A percentile compares a stretch with the other conserved stretches of the same genome.
These are phyloP conservation scores for Megaceryle torquata DNA, from an alignment of 2,113 vertebrate species.

Conservation along the genomic window DNA sequence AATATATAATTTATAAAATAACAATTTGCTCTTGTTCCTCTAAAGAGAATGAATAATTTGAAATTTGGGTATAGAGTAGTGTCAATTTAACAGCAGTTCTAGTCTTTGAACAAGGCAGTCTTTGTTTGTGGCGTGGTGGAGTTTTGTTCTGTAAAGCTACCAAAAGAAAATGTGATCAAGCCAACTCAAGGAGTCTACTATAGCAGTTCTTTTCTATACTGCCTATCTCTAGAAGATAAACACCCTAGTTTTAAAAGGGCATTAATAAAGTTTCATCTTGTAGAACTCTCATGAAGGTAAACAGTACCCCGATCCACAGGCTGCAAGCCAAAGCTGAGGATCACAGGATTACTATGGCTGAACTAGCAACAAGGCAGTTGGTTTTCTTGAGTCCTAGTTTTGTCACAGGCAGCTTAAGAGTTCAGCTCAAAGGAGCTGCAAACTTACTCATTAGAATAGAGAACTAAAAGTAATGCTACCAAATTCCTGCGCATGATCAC, in stretches of 20 bases:
- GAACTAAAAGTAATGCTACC: background rate
- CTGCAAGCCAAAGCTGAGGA: background rate
- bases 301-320: background rate
- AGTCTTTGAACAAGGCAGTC: background rate
- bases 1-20: no score
- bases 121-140: background rate
- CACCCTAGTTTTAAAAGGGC: slow-evolving; percentile 1
- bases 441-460: background rate
- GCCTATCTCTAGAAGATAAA: background rate
- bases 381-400: background rate
- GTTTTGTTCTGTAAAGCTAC: no score
- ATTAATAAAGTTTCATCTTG: slow-evolving; percentile 10
- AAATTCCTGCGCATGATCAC: background rate
- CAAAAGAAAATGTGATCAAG: background rate
- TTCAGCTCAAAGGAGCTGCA: background rate
- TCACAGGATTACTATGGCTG: background rate
- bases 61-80: background rate
- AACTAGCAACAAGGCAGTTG: background rate
- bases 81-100: background rate
- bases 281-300: background rate
- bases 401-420: background rate
- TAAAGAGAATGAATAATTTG: background rate
- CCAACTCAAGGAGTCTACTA: background rate
- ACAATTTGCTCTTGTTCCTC: background rate
- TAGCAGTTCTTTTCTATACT: background rate